These are phyloP conservation scores for Cephalopholis sonnerati DNA, from an alignment of 2,113 vertebrate genomes.

Conservation along the genomic window DNA sequence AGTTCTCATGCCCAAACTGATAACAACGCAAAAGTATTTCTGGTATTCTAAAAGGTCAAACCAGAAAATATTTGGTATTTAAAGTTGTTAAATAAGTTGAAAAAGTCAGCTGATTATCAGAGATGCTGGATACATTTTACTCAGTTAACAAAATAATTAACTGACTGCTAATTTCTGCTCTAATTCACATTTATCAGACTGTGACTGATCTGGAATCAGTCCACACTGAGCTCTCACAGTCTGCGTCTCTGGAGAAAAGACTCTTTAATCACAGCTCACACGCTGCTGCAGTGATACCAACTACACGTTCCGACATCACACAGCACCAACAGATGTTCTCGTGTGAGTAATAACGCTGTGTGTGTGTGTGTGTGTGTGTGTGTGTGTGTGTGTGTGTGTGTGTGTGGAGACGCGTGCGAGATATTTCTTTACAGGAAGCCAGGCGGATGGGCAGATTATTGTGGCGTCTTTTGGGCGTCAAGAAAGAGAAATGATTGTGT, in stretches of 20 bases:
- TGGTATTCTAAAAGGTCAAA: no score
- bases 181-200: not conserved
- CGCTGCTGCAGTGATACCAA: not conserved
- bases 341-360: constrained; percentile 8
- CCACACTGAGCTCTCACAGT: not conserved
- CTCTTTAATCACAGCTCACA: not conserved
- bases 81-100: no score
- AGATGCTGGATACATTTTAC: no score
- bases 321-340: constrained; percentile 28
- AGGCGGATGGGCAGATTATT: constrained; percentile 36
- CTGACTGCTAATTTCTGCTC: no score
- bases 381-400: constrained; percentile 12
- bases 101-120: no score
- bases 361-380: constrained; percentile 8
- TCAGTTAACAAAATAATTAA: no score
- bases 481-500: not conserved
- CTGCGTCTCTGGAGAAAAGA: not conserved
- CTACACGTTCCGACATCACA: constrained; percentile 2
- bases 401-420: not conserved
- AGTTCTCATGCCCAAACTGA: no score
- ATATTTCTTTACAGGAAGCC: constrained; percentile 16
- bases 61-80: no score
- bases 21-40: no score
- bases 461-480: constrained; percentile 17
- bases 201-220: not conserved